A percentile compares a stretch with the other conserved stretches of the same genome.
Conservation (phyloP, 2,113 vertebrate genomes). For the Abramis brama region DNA sequence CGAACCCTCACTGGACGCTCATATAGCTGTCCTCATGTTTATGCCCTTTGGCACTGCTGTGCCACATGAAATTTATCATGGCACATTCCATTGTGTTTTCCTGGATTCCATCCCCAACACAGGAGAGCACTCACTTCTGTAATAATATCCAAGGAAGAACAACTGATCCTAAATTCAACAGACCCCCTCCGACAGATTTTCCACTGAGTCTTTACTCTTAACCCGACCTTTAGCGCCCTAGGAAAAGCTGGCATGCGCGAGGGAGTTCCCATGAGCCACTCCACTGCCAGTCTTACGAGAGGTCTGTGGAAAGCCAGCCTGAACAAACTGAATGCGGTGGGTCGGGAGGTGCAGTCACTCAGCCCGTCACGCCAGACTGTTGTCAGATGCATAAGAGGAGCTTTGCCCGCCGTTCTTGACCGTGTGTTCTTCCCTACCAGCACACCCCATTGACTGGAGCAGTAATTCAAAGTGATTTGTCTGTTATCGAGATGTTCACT, state of each 20-base stretch:
- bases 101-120: slow-evolving; percentile 71
- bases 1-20: slow-evolving; percentile 27
- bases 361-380: slow-evolving; percentile 42
- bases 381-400: slow-evolving; percentile 48
- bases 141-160: slow-evolving; percentile 74
- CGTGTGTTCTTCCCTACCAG: slow-evolving; percentile 35
- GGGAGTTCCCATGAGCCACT: slow-evolving; percentile 42
- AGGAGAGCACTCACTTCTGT: slow-evolving; percentile 62
- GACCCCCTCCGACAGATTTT: slow-evolving; percentile 57
- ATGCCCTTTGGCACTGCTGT: slow-evolving; percentile 66
- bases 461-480: slow-evolving; percentile 11
- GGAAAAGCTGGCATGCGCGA: slow-evolving; percentile 44
- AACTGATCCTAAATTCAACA: slow-evolving; percentile 67
- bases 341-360: slow-evolving; percentile 44
- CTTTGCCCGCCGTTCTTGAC: slow-evolving; percentile 40
- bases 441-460: slow-evolving; percentile 37
- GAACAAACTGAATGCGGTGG: slow-evolving; percentile 59
- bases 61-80: slow-evolving; percentile 67
- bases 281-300: slow-evolving; percentile 13
- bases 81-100: slow-evolving; percentile 72
- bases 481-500: slow-evolving; percentile 17
- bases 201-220: slow-evolving; percentile 37
- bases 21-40: slow-evolving; percentile 53
- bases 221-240: slow-evolving; percentile 43
- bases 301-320: slow-evolving; percentile 42